Base-by-base conservation (phyloP, 2,888 invertebrate species). In the Coecobrya sp. region DNA sequence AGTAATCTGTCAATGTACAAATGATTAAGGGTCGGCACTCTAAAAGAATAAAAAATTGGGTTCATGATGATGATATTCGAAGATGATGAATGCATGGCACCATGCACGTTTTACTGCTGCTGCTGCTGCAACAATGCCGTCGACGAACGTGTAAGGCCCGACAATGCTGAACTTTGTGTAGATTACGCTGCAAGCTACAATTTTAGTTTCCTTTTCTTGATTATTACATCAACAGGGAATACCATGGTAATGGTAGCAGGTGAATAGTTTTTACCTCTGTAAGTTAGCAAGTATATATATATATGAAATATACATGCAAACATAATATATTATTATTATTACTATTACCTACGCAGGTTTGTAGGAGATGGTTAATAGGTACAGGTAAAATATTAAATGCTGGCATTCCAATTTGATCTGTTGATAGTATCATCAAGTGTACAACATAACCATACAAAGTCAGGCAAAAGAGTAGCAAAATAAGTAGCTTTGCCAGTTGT, bases 1-100 rank as follows among this genome's bases (percentile, higher is more conserved):
- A 91, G 91, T 52, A 86, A 86, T 86, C 86, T 91, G 91, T 91
- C 86, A 91, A 91, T 91, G 81, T 36, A 76, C 81, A 86, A 86
- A 81, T 91, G 91, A 91, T 91, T 91, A 91, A 91, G 91, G 86
- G 62, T 91, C 91, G 91, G 91, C 91, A 86, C 91, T 86, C 68
- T 52, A 55, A 76, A 86, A 86, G 81, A 86, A 86, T 42, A 59
- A 73, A 76, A n/a, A 85, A 89, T 90, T 86, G 76, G 90, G 62
- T 49, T 86, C 52, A 82, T 82, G 65, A 82, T 79, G 52, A 70
- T 86, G 68, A 86, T 22, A 79, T 59, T 59, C 65, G 55, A 65
- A 68, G 81, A 65, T 81, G 81, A 89, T 89, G 82, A 81, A 76
- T 62, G 76, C 65, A 22, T 22, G 22, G 22, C 45, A 84, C 13